Conservation (phyloP, 2,113 vertebrate species). For the Porphyrio hochstetteri region DNA sequence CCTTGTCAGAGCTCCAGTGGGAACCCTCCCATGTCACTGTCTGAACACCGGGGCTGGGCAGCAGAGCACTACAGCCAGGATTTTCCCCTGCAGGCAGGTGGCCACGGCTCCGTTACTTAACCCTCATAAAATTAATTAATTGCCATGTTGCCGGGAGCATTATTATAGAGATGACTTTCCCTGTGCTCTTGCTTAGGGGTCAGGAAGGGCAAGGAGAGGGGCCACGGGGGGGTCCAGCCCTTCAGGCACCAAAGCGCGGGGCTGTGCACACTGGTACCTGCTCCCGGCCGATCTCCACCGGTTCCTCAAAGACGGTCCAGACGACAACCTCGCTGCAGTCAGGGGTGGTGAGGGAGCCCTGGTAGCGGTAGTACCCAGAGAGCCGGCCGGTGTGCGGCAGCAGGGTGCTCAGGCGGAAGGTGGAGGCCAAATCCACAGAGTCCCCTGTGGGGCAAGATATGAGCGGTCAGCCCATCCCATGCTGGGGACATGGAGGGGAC, state of each 20-base stretch:
- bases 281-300: constrained; percentile 72
- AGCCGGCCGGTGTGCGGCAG: constrained; percentile 71
- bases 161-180: neutral
- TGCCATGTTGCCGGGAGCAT: neutral
- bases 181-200: neutral
- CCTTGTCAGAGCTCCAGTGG: neutral
- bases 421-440: constrained; percentile 69
- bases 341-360: constrained; percentile 86
- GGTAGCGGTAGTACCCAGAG: constrained; percentile 81
- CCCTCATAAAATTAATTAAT: neutral
- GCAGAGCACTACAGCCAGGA: neutral
- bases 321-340: constrained; percentile 78
- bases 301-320: constrained; percentile 86
- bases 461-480: accelerated
- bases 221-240: neutral
- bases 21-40: neutral
- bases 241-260: accelerated
- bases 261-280: constrained; percentile 66
- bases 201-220: neutral
- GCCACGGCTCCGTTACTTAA: neutral
- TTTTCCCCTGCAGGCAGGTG: neutral
- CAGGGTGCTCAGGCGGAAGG: constrained; percentile 81
- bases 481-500: accelerated
- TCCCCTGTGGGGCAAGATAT: constrained; percentile 36
- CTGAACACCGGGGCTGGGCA: neutral